Evolutionary conservation across 92 coral and sea anemone genomes (phyloP).

Genomic region (Micromussa lordhowensis): DNA sequence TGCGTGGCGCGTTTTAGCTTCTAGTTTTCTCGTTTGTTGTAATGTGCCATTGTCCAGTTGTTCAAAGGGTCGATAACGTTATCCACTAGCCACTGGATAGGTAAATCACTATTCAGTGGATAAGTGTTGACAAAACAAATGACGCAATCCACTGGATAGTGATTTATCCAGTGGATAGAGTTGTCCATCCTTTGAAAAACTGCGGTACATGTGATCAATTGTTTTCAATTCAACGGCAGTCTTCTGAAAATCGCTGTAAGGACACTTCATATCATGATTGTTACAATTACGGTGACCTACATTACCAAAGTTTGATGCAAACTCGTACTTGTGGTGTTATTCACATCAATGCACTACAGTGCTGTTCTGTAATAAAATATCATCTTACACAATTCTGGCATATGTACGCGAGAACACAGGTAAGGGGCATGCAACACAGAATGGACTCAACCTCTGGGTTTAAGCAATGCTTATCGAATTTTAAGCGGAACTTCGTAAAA

Average conservation of each 20-base stretch:
- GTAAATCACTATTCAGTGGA: no score
- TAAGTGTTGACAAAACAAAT: no score
- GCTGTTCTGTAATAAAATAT: no score
- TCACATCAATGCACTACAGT: not conserved
- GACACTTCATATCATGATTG: not conserved
- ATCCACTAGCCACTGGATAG: no score
- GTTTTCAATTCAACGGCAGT: not conserved
- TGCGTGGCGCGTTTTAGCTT: not conserved
- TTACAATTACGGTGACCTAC: not conserved
- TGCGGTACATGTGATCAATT: not conserved
- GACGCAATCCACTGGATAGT: no score
- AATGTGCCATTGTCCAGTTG: not conserved
- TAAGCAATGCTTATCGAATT: not conserved
- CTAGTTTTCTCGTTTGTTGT: not conserved
- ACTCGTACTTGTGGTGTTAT: conserved; percentile 3
- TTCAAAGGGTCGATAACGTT: no score
- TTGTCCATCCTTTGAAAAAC: no score
- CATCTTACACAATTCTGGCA: not conserved
- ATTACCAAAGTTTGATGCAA: conserved; percentile 44
- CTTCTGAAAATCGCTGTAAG: not conserved
- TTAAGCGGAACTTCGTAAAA: not conserved
- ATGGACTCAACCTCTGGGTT: not conserved
- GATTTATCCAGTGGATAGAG: no score
- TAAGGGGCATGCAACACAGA: not conserved
- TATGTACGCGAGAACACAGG: not conserved